These are phyloP conservation scores for Sciurus vulgaris DNA, from an alignment of 2,797 vertebrate species.

Conservation along the genomic window DNA sequence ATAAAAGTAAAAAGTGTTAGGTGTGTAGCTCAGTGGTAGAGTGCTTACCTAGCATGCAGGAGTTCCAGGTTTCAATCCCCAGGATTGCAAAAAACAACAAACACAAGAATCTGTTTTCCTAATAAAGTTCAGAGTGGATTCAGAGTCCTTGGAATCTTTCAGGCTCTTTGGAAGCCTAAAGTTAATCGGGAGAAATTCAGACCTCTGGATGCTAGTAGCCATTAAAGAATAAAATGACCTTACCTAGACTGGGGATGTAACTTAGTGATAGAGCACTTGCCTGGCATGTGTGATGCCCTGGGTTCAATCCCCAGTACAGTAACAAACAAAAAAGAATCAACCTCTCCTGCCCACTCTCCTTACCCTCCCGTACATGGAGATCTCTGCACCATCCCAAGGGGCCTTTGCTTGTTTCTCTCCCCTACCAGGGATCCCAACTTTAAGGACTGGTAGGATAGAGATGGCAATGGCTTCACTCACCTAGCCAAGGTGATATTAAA, in stretches of 20 bases:
- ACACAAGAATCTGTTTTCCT: too few species aligned
- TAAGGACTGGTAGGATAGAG: background rate
- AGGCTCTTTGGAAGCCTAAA: conserved; percentile 24
- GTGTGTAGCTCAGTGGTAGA: background rate
- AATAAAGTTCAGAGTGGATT: background rate
- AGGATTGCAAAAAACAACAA: too few species aligned
- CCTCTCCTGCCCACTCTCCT: fast-evolving
- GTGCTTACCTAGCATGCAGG: too few species aligned
- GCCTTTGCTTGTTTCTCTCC: background rate
- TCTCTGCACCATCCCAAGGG: background rate
- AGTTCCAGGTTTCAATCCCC: too few species aligned
- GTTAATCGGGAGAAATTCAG: background rate
- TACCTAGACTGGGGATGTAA: background rate
- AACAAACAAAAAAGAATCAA: background rate
- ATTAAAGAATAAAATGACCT: background rate
- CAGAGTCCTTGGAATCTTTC: background rate
- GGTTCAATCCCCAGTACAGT: background rate
- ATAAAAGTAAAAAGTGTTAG: background rate
- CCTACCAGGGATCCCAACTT: background rate
- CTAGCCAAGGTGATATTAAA: conserved; percentile 14
- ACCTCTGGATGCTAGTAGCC: background rate
- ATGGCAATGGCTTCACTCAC: background rate
- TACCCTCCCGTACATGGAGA: background rate
- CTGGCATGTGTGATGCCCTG: background rate
- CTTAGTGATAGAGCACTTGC: background rate